These are phyloP conservation scores for Byasa hedistus DNA, from an alignment of 2,888 invertebrate genomes.

Conservation along the genomic window DNA sequence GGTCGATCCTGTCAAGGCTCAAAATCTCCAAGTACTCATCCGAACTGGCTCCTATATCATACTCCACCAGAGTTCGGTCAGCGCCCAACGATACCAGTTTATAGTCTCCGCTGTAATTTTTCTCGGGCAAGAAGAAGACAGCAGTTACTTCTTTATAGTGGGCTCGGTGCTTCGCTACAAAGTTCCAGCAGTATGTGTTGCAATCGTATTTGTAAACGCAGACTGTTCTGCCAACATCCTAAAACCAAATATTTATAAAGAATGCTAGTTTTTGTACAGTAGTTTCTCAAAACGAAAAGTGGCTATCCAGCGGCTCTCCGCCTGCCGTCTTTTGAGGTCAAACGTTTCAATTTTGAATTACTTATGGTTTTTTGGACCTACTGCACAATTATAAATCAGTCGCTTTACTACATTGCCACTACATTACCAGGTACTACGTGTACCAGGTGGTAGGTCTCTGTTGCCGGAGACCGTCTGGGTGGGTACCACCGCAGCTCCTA, in stretches of 20 bases:
- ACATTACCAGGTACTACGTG: too few relatives aligned
- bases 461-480: too few relatives aligned
- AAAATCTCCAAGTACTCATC: slow-evolving; percentile 59
- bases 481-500: too few relatives aligned
- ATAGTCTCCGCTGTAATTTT: slow-evolving; percentile 52
- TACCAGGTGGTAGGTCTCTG: too few relatives aligned
- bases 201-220: slow-evolving; percentile 71
- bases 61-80: slow-evolving; percentile 81
- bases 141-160: slow-evolving; percentile 81
- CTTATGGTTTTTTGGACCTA: too few relatives aligned
- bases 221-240: slow-evolving; percentile 78
- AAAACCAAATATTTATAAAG: slow-evolving; percentile 32
- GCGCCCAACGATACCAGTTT: slow-evolving; percentile 80
- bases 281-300: too few relatives aligned
- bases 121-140: slow-evolving; percentile 75
- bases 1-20: slow-evolving; percentile 82
- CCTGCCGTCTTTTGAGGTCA: too few relatives aligned
- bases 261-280: too few relatives aligned
- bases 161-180: slow-evolving; percentile 81
- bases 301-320: too few relatives aligned
- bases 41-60: slow-evolving; percentile 73
- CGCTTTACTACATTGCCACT: too few relatives aligned
- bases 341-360: too few relatives aligned
- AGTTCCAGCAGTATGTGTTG: slow-evolving; percentile 64
- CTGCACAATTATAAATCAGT: too few relatives aligned